Base-by-base conservation (phyloP, 2,888 invertebrate species). In the Slavum lentiscoides region DNA sequence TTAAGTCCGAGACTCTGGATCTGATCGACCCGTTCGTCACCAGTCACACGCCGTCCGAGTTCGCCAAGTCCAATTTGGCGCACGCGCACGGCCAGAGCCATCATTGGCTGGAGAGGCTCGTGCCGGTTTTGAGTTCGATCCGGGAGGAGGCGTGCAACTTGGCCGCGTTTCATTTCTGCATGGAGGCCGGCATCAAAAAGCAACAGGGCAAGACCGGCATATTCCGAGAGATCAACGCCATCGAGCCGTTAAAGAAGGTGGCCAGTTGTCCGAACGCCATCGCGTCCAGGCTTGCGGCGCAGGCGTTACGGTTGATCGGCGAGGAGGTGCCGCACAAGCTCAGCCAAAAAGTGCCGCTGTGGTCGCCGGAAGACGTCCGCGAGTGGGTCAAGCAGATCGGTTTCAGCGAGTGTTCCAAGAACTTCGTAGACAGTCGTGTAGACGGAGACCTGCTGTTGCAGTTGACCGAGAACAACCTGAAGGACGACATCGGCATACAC, bases 341-440 rank as follows among this genome's bases (percentile, higher is more conserved):
- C 81, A 97, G 97, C 58, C 98, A 98, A 86, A 98, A 98, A 87
- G 98, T 98, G 62, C 98, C 98, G 0, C 89, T 98, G 11, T 99
- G 99, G 99, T 96, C 96, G 0, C 92, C 92, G 30, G 95, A 95
- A 86, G 98, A 99, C 86, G 98, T 99, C 0, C 90, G 93, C 84
- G 97, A 98, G 88, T 99, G 98, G 98, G 96, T 99, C 0, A 96
- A 95, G 86, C 98, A 98, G 89, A 97, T 97, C 85, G 97, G 97
- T 0, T 98, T 98, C 86, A 90, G 91, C 21, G 92, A 94, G 85
- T 96, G 93, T 85, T 92, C 93, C 4, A 89, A 88, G 3, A 93
- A 93, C 86, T 98, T 99, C 86, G 91, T 92, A 67, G 93, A 94
- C 80, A 96, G 97, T 85, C 91, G 95, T 87, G 98, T 99, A 53